phyloP scores from a whole-genome alignment of 2,797 vertebrate species.

The Ispidina lecontei region DNA sequence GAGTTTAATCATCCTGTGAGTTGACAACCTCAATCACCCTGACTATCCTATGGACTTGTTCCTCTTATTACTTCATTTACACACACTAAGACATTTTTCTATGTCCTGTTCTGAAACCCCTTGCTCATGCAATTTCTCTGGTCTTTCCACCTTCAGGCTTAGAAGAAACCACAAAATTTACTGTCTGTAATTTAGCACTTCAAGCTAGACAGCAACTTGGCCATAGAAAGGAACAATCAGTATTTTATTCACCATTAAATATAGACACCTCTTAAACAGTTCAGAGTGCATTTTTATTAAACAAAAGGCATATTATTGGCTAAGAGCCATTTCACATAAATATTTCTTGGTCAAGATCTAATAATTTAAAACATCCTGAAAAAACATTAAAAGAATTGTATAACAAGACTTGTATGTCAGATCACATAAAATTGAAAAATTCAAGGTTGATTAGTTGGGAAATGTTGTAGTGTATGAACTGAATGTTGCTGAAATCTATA shows the following conservation, averaged over 20 bases:
- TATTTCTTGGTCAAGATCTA: slow-evolving; percentile 74
- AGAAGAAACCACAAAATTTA: slow-evolving; percentile 59
- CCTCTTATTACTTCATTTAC: slow-evolving; percentile 19
- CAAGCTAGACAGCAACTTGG: slow-evolving; percentile 76
- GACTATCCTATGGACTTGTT: slow-evolving; percentile 4
- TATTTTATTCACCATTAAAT: slow-evolving; percentile 68
- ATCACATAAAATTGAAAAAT: slow-evolving; percentile 65
- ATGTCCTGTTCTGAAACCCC: slow-evolving; percentile 16
- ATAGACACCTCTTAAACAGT: slow-evolving; percentile 70
- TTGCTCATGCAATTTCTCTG: slow-evolving; percentile 31
- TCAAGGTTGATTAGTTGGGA: slow-evolving; percentile 71
- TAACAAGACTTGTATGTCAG: slow-evolving; percentile 62
- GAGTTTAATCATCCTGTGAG: neutral
- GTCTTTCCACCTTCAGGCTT: slow-evolving; percentile 59
- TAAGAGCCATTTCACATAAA: slow-evolving; percentile 71
- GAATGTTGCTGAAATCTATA: slow-evolving; percentile 39
- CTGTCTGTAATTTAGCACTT: slow-evolving; percentile 75
- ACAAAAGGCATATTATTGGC: slow-evolving; percentile 73
- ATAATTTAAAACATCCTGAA: slow-evolving; percentile 69
- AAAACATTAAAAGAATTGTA: slow-evolving; percentile 62
- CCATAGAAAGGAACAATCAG: slow-evolving; percentile 30
- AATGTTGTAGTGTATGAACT: slow-evolving; percentile 27
- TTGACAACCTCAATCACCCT: neutral
- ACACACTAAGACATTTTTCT: neutral
- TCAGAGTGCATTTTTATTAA: slow-evolving; percentile 72